Conservation (phyloP, 2,113 vertebrate species). For the Cyanistes caeruleus region DNA sequence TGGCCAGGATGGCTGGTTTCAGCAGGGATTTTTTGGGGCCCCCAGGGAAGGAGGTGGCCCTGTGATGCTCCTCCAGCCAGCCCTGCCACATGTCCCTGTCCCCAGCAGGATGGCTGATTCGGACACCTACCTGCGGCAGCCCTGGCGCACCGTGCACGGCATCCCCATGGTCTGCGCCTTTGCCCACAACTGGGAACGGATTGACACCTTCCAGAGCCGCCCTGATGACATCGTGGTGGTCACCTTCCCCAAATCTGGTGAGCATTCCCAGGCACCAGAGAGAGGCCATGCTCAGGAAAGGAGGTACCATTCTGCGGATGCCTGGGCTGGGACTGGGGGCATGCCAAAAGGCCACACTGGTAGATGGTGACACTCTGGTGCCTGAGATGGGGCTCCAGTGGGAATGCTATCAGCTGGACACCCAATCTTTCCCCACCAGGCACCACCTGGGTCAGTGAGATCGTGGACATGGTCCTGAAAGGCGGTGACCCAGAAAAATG, state of each 20-base stretch:
- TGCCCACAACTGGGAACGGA: slow-evolving; percentile 42
- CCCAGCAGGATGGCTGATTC: background rate
- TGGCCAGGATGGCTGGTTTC: background rate
- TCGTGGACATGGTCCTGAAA: slow-evolving; percentile 72
- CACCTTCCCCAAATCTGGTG: slow-evolving; percentile 79
- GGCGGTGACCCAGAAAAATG: slow-evolving; percentile 50
- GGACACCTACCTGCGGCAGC: slow-evolving; percentile 2
- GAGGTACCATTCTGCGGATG: background rate
- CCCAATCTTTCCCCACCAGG: background rate
- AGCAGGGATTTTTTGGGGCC: background rate
- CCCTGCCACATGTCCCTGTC: fast-evolving
- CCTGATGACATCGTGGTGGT: slow-evolving; percentile 72
- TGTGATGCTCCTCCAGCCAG: fast-evolving
- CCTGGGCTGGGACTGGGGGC: fast-evolving
- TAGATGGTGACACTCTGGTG: fast-evolving
- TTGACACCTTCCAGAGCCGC: slow-evolving; percentile 49
- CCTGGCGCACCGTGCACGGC: background rate
- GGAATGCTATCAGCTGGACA: fast-evolving
- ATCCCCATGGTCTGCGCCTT: slow-evolving; percentile 62
- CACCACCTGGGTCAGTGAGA: slow-evolving; percentile 79
- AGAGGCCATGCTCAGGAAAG: fast-evolving
- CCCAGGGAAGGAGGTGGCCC: background rate
- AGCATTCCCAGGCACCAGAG: background rate
- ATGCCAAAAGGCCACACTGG: fast-evolving
- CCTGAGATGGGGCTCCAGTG: fast-evolving